Evolutionary conservation across 2,797 vertebrate genomes (phyloP).

Genomic region (Miichthys miiuy): DNA sequence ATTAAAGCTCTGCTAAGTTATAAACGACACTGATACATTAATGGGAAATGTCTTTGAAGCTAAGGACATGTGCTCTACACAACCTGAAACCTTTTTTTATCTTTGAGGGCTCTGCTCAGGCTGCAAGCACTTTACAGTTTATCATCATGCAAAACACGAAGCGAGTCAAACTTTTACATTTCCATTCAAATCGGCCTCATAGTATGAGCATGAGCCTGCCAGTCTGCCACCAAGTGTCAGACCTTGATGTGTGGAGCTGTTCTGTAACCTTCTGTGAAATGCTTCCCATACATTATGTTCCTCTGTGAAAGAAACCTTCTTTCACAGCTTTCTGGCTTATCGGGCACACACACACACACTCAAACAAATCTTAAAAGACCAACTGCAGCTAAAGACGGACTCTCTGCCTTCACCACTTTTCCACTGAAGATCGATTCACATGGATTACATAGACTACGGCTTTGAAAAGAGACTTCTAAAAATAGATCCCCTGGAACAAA

Average conservation of each 20-base stretch:
- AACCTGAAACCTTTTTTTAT: slow-evolving; percentile 25
- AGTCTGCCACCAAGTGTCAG: slow-evolving; percentile 11
- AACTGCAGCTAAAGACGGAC: slow-evolving; percentile 42
- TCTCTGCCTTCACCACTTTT: slow-evolving; percentile 35
- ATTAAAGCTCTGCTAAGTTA: slow-evolving; percentile 28
- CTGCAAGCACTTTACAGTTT: slow-evolving; percentile 14
- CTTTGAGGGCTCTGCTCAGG: slow-evolving; percentile 21
- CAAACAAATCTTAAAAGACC: slow-evolving; percentile 51
- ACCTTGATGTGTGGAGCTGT: slow-evolving; percentile 38
- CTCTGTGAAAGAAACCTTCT: slow-evolving; percentile 20
- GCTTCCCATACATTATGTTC: slow-evolving; percentile 4
- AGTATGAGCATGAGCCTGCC: background rate
- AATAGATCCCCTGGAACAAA: slow-evolving; percentile 52
- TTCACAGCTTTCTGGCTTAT: slow-evolving; percentile 52
- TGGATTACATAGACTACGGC: slow-evolving; percentile 54
- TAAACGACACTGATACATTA: slow-evolving; percentile 27
- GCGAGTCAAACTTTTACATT: slow-evolving; percentile 24
- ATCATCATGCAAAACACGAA: slow-evolving; percentile 22
- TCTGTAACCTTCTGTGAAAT: slow-evolving; percentile 51
- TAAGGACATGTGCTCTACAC: slow-evolving; percentile 8
- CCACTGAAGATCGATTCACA: slow-evolving; percentile 64
- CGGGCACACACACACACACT: slow-evolving; percentile 10
- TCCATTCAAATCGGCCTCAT: background rate
- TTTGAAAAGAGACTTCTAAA: slow-evolving; percentile 59
- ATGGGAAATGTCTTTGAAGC: slow-evolving; percentile 34